Evolutionary conservation across 1,140 invertebrate genomes (phyloP), one percentile per base, ranked within the genome.

Genomic region (Drosophila grimshawi): DNA sequence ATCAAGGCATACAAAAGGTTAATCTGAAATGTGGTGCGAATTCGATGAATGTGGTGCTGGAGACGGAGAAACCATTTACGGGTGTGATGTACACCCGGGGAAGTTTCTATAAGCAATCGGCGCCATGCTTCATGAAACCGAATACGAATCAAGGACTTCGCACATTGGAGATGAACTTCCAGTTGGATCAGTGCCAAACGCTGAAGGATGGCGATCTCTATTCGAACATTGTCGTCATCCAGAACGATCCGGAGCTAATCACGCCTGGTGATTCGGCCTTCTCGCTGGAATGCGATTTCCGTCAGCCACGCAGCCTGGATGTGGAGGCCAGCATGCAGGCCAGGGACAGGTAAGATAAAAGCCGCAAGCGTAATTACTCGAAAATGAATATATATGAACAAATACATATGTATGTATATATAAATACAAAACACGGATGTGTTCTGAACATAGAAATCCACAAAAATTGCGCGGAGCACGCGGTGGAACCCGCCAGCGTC

Each of bases 191-290:
- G 64, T 95, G 94, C 63, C 92, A 93, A 64, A 95, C 94, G 0
- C 83, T 93, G 59, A 92, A 94, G 92, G 92, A 94, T 11, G 93
- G 92, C 3, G 93, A 94, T 33, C 92, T 93, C 0, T 94, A 94
- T 80, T 93, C 92, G 2, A 95, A 94, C 67, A 93, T 94, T 10
- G 88, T 95, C 33, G 93, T 95, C 7, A 92, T 95, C 11, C 95
- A 95, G 77, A 94, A 95, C 70, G 95, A 95, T 83, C 94, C 95
- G 41, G 94, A 95, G 64, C 78, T 95, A 4, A 94, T 95, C 60
- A 95, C 94, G 57, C 94, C 94, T 2, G 94, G 94, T 1, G 94
- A 95, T 86, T 94, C 94, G 5, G 94, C 94, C 48, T 95, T 95
- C 80, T 93, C 93, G 51, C 78, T 95, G 46, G 94, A 94, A 90